A percentile compares a stretch with the other conserved stretches of the same genome.
These are phyloP conservation scores for Rutilus rutilus DNA, from an alignment of 2,113 vertebrate genomes.

Conservation along the genomic window DNA sequence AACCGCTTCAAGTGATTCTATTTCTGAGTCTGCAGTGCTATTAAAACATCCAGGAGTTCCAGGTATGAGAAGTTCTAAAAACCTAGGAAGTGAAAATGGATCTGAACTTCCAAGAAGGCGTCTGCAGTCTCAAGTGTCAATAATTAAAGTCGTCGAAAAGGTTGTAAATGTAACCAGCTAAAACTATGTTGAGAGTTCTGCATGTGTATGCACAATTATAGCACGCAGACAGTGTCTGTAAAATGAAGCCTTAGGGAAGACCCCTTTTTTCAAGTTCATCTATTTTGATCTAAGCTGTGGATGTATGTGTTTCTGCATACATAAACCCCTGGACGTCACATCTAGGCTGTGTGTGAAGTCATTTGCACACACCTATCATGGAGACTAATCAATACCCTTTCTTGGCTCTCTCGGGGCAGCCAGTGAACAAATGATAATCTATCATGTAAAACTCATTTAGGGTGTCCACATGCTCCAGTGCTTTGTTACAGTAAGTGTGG, in stretches of 20 bases:
- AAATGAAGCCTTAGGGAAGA: neutral
- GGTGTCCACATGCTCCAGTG: conserved; percentile 11
- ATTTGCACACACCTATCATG: neutral
- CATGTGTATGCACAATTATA: neutral
- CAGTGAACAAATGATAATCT: conserved; percentile 22
- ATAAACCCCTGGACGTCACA: neutral
- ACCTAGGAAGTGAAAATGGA: conserved; percentile 24
- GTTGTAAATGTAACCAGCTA: neutral
- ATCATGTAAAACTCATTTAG: conserved; percentile 38
- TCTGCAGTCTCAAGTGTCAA: neutral
- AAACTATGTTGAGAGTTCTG: neutral
- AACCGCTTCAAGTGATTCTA: conserved; percentile 68
- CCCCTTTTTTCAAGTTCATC: neutral
- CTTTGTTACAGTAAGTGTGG: conserved; percentile 1
- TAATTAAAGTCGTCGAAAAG: conserved; percentile 2
- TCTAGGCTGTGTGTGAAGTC: conserved; percentile 23
- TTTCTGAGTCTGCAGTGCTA: conserved; percentile 52
- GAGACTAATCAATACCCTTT: conserved; percentile 8
- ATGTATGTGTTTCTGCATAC: neutral
- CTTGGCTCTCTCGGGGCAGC: neutral
- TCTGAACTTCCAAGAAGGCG: neutral
- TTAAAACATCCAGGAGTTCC: conserved; percentile 63
- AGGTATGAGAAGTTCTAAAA: conserved; percentile 37
- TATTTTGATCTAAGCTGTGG: neutral
- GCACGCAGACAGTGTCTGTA: neutral